Conservation (phyloP, 2,113 vertebrate species). For the Antigone vipio region DNA sequence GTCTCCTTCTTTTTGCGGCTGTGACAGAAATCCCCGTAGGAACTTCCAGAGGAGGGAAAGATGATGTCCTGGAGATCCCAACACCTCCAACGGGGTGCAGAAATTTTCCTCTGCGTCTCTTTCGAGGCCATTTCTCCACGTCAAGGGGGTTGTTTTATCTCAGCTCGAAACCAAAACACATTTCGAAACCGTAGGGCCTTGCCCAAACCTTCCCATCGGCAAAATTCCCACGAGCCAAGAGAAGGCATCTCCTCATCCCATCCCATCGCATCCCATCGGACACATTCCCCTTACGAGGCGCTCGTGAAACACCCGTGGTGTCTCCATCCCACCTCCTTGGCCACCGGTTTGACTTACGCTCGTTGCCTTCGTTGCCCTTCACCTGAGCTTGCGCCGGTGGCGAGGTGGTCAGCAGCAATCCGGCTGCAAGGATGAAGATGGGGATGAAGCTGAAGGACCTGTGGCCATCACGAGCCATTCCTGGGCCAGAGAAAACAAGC, state of each 20-base stretch:
- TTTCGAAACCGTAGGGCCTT: not conserved
- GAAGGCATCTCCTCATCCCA: not conserved
- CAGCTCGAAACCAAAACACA: not conserved
- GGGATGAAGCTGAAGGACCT: not conserved
- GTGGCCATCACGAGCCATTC: not conserved
- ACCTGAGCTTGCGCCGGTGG: not conserved
- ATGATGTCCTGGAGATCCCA: not conserved
- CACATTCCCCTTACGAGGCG: rapidly evolving
- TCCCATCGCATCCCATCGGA: not conserved
- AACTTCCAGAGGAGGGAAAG: not conserved
- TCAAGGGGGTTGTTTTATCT: not conserved
- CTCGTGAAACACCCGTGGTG: rapidly evolving
- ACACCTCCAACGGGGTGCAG: rapidly evolving
- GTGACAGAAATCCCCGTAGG: not conserved
- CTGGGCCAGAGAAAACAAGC: not conserved
- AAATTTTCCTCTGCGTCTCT: not conserved
- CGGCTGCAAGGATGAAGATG: not conserved
- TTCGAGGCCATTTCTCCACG: not conserved
- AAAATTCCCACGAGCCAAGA: not conserved
- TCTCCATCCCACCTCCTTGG: not conserved
- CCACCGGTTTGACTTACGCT: not conserved
- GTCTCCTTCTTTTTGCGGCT: not conserved
- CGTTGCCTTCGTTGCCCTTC: not conserved
- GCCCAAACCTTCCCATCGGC: not conserved
- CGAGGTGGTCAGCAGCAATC: not conserved